Conservation (phyloP, 2,797 vertebrate genomes). For the Danio choprae region DNA sequence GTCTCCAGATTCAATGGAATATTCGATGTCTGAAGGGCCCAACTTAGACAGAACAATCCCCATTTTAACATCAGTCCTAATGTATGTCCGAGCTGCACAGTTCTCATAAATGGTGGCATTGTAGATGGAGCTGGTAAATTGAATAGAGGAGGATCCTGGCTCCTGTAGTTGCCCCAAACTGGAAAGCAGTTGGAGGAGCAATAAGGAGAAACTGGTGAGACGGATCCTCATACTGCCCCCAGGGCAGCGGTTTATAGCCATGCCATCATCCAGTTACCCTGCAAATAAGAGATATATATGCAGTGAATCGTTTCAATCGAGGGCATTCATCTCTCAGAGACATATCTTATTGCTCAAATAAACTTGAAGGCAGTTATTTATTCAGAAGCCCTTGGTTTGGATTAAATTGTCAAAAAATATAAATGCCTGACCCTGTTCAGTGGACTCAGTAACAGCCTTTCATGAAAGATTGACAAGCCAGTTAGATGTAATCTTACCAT, state of each 20-base stretch:
- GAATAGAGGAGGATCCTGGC: slow-evolving; percentile 67
- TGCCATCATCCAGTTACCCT: slow-evolving; percentile 88
- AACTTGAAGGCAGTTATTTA: slow-evolving; percentile 29
- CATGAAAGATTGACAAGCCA: slow-evolving; percentile 16
- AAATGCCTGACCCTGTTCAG: slow-evolving; percentile 28
- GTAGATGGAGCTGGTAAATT: slow-evolving; percentile 89
- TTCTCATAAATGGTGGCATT: slow-evolving; percentile 94
- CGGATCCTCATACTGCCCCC: slow-evolving; percentile 81
- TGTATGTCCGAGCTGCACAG: slow-evolving; percentile 89
- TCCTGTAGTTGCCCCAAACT: slow-evolving; percentile 69
- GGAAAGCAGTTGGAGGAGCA: slow-evolving; percentile 68
- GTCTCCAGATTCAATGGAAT: slow-evolving; percentile 90
- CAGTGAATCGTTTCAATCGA: slow-evolving; percentile 25
- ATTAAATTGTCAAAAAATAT: slow-evolving; percentile 41
- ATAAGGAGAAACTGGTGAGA: slow-evolving; percentile 74
- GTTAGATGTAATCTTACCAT: not conserved
- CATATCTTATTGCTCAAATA: slow-evolving; percentile 17
- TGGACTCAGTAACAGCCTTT: slow-evolving; percentile 3
- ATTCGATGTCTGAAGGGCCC: slow-evolving; percentile 84
- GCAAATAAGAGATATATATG: slow-evolving; percentile 65
- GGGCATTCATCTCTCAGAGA: slow-evolving; percentile 18
- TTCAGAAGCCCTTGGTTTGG: slow-evolving; percentile 20
- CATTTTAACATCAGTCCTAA: slow-evolving; percentile 89
- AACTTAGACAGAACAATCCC: slow-evolving; percentile 83
- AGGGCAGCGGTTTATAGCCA: slow-evolving; percentile 84